Evolutionary conservation across 2,797 vertebrate genomes (phyloP).

Genomic region (Helicolenus hilgendorfi): DNA sequence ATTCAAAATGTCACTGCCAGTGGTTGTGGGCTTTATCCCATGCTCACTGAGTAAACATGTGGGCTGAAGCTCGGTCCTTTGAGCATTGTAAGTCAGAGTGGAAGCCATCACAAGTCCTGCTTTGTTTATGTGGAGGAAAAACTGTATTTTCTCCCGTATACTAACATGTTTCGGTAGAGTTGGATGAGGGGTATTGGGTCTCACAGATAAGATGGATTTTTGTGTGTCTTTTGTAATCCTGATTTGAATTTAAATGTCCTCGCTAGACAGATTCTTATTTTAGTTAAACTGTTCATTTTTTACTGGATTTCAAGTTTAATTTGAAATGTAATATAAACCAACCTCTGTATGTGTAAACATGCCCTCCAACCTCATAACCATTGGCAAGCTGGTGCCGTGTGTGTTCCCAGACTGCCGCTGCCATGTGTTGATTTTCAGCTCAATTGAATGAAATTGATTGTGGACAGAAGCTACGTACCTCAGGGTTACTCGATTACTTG

Average conservation of each 20-base stretch:
- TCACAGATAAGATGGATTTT: conserved; percentile 37
- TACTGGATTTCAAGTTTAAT: neutral
- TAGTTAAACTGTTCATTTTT: neutral
- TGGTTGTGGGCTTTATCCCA: conserved; percentile 60
- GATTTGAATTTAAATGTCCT: conserved; percentile 42
- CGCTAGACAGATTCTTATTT: neutral
- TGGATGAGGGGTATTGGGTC: neutral
- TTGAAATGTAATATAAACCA: neutral
- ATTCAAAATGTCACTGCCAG: conserved; percentile 64
- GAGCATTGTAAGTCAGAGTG: conserved; percentile 34
- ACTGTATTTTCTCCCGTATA: neutral
- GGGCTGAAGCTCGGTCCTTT: conserved; percentile 49
- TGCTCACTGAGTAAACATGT: conserved; percentile 66
- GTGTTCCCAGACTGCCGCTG: conserved; percentile 50
- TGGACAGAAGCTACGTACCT: conserved; percentile 56
- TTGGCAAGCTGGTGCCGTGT: conserved; percentile 26
- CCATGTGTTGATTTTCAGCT: conserved; percentile 77
- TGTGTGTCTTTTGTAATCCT: conserved; percentile 9
- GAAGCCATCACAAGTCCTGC: conserved; percentile 10
- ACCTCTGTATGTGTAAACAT: neutral
- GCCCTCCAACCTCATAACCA: neutral
- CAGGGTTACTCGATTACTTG: conserved; percentile 66
- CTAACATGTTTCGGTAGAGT: neutral
- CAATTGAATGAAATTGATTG: conserved; percentile 73
- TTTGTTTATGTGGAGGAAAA: conserved; percentile 28